phyloP scores from a whole-genome alignment of 2,888 invertebrate species.

The Zele albiditarsus region DNA sequence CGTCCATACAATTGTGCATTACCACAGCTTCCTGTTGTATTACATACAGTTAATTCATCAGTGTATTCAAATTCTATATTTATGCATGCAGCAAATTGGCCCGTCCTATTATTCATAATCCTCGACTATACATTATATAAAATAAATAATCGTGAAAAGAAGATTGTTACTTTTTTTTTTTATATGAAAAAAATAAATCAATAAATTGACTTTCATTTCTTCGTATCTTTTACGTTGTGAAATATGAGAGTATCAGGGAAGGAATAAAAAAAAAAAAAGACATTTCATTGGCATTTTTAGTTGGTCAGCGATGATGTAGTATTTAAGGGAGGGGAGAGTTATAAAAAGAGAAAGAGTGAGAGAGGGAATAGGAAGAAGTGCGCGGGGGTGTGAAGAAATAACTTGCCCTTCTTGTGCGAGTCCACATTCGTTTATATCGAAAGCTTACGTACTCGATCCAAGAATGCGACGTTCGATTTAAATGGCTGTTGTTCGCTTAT shows the following conservation, averaged over 20 bases:
- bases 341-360: too few species aligned
- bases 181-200: background rate
- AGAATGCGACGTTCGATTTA: constrained; percentile 51
- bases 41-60: constrained; percentile 19
- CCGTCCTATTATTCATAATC: background rate
- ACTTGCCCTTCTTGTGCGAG: constrained; percentile 19
- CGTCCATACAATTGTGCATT: constrained; percentile 18
- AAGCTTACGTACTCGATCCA: constrained; percentile 49
- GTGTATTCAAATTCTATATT: background rate
- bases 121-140: background rate
- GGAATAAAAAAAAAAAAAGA: background rate
- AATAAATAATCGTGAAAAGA: background rate
- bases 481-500: constrained; percentile 41
- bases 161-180: background rate
- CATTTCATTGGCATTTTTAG: background rate
- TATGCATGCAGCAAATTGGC: background rate
- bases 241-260: background rate
- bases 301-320: too few species aligned
- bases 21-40: constrained; percentile 28
- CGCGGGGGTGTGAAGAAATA: background rate
- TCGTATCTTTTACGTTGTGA: background rate
- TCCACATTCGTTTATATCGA: constrained; percentile 37
- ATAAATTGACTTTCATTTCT: background rate
- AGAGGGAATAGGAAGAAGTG: too few species aligned
- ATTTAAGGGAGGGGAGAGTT: too few species aligned